These are phyloP conservation scores for Xenopus petersii DNA, from an alignment of 2,797 vertebrate species.

Conservation along the genomic window DNA sequence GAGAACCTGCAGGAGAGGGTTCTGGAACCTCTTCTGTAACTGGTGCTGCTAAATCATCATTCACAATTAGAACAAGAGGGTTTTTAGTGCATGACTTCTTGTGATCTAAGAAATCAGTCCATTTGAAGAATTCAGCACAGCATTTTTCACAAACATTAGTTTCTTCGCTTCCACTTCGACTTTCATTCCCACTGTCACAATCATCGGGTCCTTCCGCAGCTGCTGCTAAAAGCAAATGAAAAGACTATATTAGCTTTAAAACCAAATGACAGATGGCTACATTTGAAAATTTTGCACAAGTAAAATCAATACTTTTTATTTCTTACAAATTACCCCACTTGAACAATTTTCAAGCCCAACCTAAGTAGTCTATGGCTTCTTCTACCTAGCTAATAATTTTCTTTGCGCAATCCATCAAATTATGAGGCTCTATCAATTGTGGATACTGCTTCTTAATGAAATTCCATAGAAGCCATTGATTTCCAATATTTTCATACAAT, in stretches of 20 bases:
- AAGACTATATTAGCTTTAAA: conserved; percentile 71
- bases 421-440: conserved; percentile 98
- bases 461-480: conserved; percentile 98
- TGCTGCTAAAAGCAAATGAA: conserved; percentile 73
- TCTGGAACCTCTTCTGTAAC: conserved; percentile 79
- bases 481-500: conserved; percentile 98
- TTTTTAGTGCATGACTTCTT: conserved; percentile 91
- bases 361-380: conserved; percentile 76
- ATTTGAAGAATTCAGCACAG: conserved; percentile 98
- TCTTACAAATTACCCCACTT: conserved; percentile 91
- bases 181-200: conserved; percentile 90
- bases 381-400: conserved; percentile 97
- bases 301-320: conserved; percentile 93
- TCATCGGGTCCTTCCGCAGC: conserved; percentile 86
- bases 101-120: conserved; percentile 95
- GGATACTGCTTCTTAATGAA: conserved; percentile 98
- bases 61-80: conserved; percentile 91
- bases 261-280: conserved; percentile 66
- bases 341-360: conserved; percentile 79
- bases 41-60: conserved; percentile 84
- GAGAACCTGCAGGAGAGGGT: conserved; percentile 83
- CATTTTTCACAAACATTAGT: conserved; percentile 93
- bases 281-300: conserved; percentile 76
- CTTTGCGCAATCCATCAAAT: conserved; percentile 99
- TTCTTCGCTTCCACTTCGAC: conserved; percentile 92